Percentiles rank a stretch among this genome's conserved stretches.
phyloP scores from a whole-genome alignment of 2,113 vertebrate genomes.

The Gambusia holbrooki region DNA sequence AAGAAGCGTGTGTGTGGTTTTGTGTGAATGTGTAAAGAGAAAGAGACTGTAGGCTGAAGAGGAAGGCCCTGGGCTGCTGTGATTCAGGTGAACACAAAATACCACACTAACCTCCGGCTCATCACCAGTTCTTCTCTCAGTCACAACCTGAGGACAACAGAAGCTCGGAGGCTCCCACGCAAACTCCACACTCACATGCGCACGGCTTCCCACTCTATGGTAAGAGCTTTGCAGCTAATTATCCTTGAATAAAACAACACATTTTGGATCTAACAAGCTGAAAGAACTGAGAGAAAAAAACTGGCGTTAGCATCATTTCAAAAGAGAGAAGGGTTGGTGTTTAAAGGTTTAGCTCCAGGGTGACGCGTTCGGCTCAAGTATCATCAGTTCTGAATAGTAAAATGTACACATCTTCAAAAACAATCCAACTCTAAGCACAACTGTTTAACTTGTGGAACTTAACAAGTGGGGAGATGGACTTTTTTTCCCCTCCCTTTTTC shows the following conservation, averaged over 20 bases:
- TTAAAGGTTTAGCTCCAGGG: slow-evolving; percentile 54
- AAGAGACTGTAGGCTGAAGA: slow-evolving; percentile 60
- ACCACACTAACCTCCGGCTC: slow-evolving; percentile 72
- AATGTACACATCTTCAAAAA: slow-evolving; percentile 58
- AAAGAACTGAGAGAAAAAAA: slow-evolving; percentile 51
- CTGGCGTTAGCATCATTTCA: slow-evolving; percentile 68
- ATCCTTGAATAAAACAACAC: slow-evolving; percentile 74
- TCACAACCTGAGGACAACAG: slow-evolving; percentile 67
- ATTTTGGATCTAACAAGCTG: slow-evolving; percentile 60
- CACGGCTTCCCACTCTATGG: not conserved
- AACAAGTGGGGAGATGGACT: slow-evolving; percentile 31
- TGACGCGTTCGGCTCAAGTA: slow-evolving; percentile 29
- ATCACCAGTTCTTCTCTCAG: slow-evolving; percentile 68
- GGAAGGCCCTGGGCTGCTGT: slow-evolving; percentile 68
- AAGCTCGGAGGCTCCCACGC: slow-evolving; percentile 50
- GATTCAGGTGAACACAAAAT: slow-evolving; percentile 75
- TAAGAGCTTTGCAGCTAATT: slow-evolving; percentile 67
- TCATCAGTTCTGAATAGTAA: slow-evolving; percentile 43
- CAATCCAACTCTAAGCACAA: slow-evolving; percentile 47
- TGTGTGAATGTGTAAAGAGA: slow-evolving; percentile 24
- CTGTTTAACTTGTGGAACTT: slow-evolving; percentile 49
- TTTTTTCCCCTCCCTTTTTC: not conserved
- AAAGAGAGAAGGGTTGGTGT: slow-evolving; percentile 59
- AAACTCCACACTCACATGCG: slow-evolving; percentile 21
- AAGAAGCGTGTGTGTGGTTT: slow-evolving; percentile 14